Percentiles rank a stretch among this genome's conserved stretches.
Conservation (phyloP, 2,113 vertebrate genomes). For the Chionis minor region DNA sequence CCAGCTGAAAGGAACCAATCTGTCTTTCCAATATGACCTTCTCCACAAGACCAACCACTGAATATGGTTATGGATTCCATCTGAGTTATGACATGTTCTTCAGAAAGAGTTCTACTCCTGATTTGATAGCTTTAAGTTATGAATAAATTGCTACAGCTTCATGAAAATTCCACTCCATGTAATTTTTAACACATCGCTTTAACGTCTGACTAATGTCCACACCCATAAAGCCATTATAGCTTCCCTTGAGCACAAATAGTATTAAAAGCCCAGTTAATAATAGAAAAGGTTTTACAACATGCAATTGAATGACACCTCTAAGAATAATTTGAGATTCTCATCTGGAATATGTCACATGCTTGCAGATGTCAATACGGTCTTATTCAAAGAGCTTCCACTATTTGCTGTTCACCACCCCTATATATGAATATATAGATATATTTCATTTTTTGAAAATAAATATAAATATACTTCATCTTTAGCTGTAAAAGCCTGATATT, state of each 20-base stretch:
- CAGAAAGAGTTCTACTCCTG: not conserved
- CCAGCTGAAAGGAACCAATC: not conserved
- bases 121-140: not conserved
- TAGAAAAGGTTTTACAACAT: not conserved
- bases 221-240: not conserved
- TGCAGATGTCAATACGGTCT: not conserved
- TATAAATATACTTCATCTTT: not conserved
- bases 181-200: not conserved
- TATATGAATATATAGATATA: rapidly evolving
- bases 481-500: not conserved
- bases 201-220: not conserved
- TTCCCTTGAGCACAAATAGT: not conserved
- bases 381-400: not conserved
- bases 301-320: not conserved
- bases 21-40: not conserved
- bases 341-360: not conserved
- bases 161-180: not conserved
- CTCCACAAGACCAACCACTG: not conserved
- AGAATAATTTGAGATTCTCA: not conserved
- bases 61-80: not conserved
- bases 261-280: not conserved
- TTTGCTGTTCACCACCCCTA: not conserved
- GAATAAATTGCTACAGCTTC: not conserved
- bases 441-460: not conserved
- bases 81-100: not conserved